These are phyloP conservation scores for Heliconius aoede DNA, from an alignment of 2,888 invertebrate species.

Conservation along the genomic window DNA sequence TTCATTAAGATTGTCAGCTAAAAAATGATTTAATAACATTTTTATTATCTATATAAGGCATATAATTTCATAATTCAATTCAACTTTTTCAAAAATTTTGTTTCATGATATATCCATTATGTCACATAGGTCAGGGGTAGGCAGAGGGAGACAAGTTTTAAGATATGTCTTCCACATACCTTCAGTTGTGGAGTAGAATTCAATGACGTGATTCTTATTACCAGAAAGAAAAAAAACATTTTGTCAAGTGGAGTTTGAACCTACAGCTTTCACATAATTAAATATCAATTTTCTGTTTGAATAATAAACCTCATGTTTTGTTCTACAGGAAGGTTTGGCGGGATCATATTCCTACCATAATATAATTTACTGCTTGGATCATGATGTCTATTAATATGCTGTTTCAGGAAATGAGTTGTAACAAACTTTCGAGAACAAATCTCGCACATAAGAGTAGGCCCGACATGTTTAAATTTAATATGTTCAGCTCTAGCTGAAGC, in stretches of 20 bases:
- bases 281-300: conserved; percentile 36
- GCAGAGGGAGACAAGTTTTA: neutral
- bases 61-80: neutral
- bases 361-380: conserved; percentile 72
- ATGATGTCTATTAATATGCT: conserved; percentile 70
- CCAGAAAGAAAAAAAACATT: neutral
- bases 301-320: conserved; percentile 58
- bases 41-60: conserved; percentile 8
- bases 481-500: conserved; percentile 77
- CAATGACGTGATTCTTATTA: too few species aligned
- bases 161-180: neutral
- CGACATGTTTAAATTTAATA: conserved; percentile 73
- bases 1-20: conserved; percentile 2
- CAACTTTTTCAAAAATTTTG: neutral
- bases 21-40: conserved; percentile 13
- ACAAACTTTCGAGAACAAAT: conserved; percentile 74
- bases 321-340: conserved; percentile 64
- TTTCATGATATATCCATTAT: neutral
- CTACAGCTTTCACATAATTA: neutral
- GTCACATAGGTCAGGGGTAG: too few species aligned
- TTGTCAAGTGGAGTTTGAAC: neutral
- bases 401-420: conserved; percentile 68
- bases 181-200: too few species aligned
- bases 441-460: conserved; percentile 71
- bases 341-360: conserved; percentile 60